These are phyloP conservation scores for Eremobia ochroleuca DNA, from an alignment of 2,888 invertebrate species.

Conservation along the genomic window DNA sequence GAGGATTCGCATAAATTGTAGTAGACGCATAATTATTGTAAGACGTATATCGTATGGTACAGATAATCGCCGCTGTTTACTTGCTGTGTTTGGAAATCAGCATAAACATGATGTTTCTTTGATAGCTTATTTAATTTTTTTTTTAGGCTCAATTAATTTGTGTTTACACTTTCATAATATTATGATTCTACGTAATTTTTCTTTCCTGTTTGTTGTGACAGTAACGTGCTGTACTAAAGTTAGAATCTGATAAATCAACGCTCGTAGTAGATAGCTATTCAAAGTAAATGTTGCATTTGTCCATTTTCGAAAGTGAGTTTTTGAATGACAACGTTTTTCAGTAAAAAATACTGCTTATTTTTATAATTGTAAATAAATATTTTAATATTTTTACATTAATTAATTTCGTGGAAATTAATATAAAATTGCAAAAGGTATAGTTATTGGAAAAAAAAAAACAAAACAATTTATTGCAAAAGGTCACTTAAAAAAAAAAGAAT, in stretches of 20 bases:
- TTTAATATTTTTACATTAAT: not conserved
- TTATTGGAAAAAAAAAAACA: no score
- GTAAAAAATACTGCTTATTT: not conserved
- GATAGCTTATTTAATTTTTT: no score
- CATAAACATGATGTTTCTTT: slow-evolving; percentile 9
- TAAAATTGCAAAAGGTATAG: no score
- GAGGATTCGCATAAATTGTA: slow-evolving; percentile 19
- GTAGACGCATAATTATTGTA: slow-evolving; percentile 14
- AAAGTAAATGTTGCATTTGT: not conserved
- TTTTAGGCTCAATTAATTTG: slow-evolving; percentile 32
- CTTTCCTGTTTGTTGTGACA: not conserved
- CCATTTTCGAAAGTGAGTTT: not conserved
- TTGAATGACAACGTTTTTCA: not conserved
- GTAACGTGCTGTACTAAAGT: not conserved
- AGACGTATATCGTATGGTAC: not conserved
- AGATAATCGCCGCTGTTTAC: slow-evolving; percentile 6
- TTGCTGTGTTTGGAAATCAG: slow-evolving; percentile 33
- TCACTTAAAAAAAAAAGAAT: not conserved
- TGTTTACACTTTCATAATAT: not conserved
- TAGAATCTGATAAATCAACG: not conserved
- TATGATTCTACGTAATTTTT: not conserved
- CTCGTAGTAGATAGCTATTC: not conserved
- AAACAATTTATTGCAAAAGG: not conserved
- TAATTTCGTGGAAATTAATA: no score
- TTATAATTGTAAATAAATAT: no score